These are phyloP conservation scores for Clavelina lepadiformis DNA, from an alignment of 23 tunicate species.

Conservation along the genomic window DNA sequence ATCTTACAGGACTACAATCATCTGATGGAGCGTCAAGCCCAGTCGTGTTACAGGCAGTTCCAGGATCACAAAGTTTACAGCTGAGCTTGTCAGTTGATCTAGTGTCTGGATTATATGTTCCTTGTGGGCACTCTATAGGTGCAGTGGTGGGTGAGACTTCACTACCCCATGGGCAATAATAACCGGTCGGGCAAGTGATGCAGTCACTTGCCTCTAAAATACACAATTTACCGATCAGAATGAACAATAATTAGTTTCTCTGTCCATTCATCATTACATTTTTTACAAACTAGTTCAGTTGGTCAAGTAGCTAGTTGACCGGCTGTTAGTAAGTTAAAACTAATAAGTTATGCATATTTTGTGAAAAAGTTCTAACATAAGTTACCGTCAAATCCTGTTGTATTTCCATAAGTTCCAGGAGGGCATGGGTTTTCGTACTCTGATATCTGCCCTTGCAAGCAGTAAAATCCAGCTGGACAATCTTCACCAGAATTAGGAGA, in stretches of 20 bases:
- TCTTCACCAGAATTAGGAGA: slow-evolving; percentile 2
- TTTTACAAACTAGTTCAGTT: background rate
- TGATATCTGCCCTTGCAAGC: slow-evolving; percentile 65
- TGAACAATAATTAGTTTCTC: no score
- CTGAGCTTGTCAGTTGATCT: slow-evolving; percentile 47
- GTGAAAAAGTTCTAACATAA: background rate
- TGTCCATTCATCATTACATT: background rate
- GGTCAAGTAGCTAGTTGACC: background rate
- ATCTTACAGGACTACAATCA: slow-evolving; percentile 50
- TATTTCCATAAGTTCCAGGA: slow-evolving; percentile 73
- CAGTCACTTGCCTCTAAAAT: slow-evolving; percentile 55
- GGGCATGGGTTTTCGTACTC: slow-evolving; percentile 81
- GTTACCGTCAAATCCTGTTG: slow-evolving; percentile 63
- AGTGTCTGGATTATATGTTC: slow-evolving; percentile 66
- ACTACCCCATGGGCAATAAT: slow-evolving; percentile 87
- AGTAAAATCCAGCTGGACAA: slow-evolving; percentile 79
- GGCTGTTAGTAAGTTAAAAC: no score
- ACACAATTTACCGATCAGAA: no score
- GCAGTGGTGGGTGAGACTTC: slow-evolving; percentile 44
- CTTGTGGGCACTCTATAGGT: slow-evolving; percentile 54
- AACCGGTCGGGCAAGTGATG: slow-evolving; percentile 55
- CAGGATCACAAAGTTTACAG: slow-evolving; percentile 59
- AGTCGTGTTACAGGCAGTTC: slow-evolving; percentile 32
- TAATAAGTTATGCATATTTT: background rate
- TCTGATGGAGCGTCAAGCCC: slow-evolving; percentile 49